Percentiles rank a stretch among this genome's conserved stretches.
These are phyloP conservation scores for Porites evermanni DNA, from an alignment of 92 coral and sea anemone species.

Conservation along the genomic window DNA sequence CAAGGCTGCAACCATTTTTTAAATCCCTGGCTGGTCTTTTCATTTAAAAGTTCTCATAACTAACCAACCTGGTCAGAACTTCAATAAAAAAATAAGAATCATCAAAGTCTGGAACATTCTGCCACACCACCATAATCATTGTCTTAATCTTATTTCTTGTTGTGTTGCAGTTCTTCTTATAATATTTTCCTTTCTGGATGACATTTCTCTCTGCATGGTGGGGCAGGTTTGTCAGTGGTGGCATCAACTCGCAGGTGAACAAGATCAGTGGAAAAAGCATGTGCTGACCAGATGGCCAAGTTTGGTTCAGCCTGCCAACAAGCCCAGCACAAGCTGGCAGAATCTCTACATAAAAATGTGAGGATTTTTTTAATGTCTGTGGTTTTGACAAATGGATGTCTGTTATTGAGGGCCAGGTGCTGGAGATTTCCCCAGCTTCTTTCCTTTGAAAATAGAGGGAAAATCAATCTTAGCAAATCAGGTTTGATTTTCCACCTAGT, in stretches of 20 bases:
- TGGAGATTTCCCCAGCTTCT: too few relatives aligned
- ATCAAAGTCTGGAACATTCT: too few relatives aligned
- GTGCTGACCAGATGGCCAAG: constrained; percentile 71
- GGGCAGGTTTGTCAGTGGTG: constrained; percentile 79
- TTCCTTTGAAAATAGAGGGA: too few relatives aligned
- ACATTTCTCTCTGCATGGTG: constrained; percentile 72
- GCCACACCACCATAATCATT: too few relatives aligned
- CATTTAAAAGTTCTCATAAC: too few relatives aligned
- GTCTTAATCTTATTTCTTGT: not conserved
- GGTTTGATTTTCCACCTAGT: too few relatives aligned
- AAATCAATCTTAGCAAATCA: too few relatives aligned
- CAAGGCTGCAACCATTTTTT: too few relatives aligned
- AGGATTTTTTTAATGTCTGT: constrained; percentile 7
- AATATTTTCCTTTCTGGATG: constrained; percentile 82
- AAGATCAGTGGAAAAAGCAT: constrained; percentile 64
- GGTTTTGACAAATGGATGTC: not conserved
- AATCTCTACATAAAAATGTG: constrained; percentile 73
- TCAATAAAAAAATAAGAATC: too few relatives aligned
- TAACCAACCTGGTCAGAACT: too few relatives aligned
- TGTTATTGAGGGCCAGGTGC: too few relatives aligned
- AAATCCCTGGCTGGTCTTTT: too few relatives aligned
- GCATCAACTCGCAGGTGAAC: constrained; percentile 58
- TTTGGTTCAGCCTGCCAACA: constrained; percentile 44
- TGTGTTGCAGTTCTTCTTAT: constrained; percentile 59
- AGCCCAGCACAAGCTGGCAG: constrained; percentile 67